These are phyloP conservation scores for Cyrtonyx montezumae DNA, from an alignment of 2,113 vertebrate genomes.

Conservation along the genomic window DNA sequence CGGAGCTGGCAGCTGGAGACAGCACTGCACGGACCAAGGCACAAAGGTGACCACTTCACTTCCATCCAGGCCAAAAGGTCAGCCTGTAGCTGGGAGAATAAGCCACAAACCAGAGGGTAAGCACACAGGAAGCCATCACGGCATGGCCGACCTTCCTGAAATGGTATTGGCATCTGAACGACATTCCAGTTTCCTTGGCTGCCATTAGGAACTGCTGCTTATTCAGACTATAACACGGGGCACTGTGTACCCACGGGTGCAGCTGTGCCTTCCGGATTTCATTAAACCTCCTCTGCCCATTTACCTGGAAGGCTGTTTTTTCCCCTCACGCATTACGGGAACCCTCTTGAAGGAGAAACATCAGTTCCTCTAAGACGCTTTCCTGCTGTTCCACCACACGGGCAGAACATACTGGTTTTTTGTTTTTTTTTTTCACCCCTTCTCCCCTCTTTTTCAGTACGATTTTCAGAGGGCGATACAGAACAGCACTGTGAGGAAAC, in stretches of 20 bases:
- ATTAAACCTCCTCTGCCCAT: neutral
- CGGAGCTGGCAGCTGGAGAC: neutral
- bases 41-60: neutral
- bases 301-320: neutral
- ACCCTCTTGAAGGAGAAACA: neutral
- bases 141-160: fast-evolving
- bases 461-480: neutral
- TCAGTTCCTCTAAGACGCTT: neutral
- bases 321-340: neutral
- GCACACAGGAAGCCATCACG: neutral
- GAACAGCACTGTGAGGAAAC: too few relatives aligned
- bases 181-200: neutral
- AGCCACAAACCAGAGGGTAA: neutral
- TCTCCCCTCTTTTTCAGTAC: neutral
- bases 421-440: neutral
- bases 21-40: fast-evolving
- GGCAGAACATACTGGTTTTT: neutral
- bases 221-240: neutral
- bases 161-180: neutral
- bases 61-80: neutral
- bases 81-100: neutral
- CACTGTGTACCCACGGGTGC: neutral
- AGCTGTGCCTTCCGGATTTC: neutral
- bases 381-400: fast-evolving
- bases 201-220: fast-evolving